Evolutionary conservation across 2,797 vertebrate species (phyloP).

Genomic region (Phalloptychus januarius): DNA sequence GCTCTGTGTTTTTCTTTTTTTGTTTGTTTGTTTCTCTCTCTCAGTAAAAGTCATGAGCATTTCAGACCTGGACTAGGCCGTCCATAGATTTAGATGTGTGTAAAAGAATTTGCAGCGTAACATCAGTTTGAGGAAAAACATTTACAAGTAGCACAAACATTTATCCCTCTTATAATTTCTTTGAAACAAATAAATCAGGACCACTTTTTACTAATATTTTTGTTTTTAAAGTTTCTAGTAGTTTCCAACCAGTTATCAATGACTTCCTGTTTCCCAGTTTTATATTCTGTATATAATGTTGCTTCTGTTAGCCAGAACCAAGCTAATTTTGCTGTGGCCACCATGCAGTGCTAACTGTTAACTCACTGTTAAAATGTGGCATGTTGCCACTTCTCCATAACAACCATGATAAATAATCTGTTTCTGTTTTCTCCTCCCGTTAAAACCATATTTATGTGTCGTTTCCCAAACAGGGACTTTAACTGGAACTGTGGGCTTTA

Average conservation of each 20-base stretch:
- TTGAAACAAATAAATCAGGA: background rate
- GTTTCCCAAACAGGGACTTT: background rate
- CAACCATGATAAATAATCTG: no score
- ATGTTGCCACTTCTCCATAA: background rate
- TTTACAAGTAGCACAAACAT: background rate
- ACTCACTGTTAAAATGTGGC: background rate
- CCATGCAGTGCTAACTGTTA: background rate
- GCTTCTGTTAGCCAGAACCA: background rate
- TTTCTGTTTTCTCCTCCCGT: background rate
- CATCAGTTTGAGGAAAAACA: background rate
- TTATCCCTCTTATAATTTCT: background rate
- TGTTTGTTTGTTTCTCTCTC: no score
- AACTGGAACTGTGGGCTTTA: no score
- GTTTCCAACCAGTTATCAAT: background rate
- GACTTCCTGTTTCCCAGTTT: background rate
- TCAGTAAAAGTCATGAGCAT: background rate
- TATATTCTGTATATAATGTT: background rate
- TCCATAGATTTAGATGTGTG: background rate
- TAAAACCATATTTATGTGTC: background rate
- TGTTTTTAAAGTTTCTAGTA: background rate
- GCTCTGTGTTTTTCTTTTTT: background rate
- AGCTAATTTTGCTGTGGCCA: background rate
- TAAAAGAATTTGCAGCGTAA: background rate
- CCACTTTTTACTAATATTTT: background rate
- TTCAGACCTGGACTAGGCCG: background rate